These are phyloP conservation scores for Hyles euphorbiae DNA, from an alignment of 1,140 invertebrate genomes.

Conservation along the genomic window DNA sequence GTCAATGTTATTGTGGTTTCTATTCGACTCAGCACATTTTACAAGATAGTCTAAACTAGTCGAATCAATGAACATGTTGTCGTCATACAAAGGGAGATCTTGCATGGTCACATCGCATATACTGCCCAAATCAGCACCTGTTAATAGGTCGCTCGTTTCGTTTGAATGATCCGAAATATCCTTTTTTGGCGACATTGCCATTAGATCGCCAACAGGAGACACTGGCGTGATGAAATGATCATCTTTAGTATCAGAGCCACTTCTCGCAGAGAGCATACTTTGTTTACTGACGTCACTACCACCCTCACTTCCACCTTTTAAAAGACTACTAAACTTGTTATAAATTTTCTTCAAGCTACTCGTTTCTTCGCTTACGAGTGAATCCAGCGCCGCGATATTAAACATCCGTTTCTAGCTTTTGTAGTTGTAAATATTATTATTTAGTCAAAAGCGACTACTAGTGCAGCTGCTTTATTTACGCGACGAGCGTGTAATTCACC, in stretches of 20 bases:
- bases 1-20: slow-evolving; percentile 47
- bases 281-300: not conserved
- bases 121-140: slow-evolving; percentile 53
- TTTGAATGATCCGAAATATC: slow-evolving; percentile 33
- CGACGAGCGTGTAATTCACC: no score
- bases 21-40: slow-evolving; percentile 52
- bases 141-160: slow-evolving; percentile 51
- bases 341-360: slow-evolving; percentile 18
- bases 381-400: no score
- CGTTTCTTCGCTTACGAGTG: no score
- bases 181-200: slow-evolving; percentile 50
- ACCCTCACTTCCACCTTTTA: no score
- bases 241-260: slow-evolving; percentile 35
- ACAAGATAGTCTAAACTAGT: slow-evolving; percentile 59
- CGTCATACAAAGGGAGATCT: slow-evolving; percentile 49
- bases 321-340: slow-evolving; percentile 19
- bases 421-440: no score
- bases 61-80: slow-evolving; percentile 50
- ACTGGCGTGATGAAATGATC: slow-evolving; percentile 53
- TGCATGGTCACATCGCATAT: slow-evolving; percentile 64
- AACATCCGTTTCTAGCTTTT: no score
- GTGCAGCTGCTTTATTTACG: no score
- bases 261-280: slow-evolving; percentile 37
- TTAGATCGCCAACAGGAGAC: slow-evolving; percentile 51
- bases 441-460: no score